Percentiles rank a stretch among this genome's conserved stretches.
These are phyloP conservation scores for Coryphaenoides rupestris DNA, from an alignment of 2,113 vertebrate species.

Conservation along the genomic window DNA sequence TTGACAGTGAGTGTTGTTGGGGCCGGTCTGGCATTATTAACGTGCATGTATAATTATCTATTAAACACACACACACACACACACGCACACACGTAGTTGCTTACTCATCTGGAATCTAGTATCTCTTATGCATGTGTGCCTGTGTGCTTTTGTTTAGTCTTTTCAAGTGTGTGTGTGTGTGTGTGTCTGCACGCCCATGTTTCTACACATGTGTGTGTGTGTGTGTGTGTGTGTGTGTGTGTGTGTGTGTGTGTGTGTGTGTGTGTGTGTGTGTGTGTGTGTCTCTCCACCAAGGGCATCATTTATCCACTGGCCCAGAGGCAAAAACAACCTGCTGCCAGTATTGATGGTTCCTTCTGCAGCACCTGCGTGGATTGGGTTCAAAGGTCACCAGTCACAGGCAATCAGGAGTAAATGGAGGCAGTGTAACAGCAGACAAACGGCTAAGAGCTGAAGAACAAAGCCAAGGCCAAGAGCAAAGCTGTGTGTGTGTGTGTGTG, in stretches of 20 bases:
- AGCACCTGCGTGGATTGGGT: conserved; percentile 71
- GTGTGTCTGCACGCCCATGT: too few species aligned
- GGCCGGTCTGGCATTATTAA: neutral
- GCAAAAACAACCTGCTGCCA: conserved; percentile 70
- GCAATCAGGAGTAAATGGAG: conserved; percentile 76
- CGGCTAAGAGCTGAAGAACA: conserved; percentile 63
- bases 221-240: neutral
- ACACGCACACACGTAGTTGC: neutral
- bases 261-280: conserved; percentile 2
- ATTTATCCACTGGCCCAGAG: conserved; percentile 67
- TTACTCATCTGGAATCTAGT: neutral
- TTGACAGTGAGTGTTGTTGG: neutral
- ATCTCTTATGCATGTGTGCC: too few species aligned
- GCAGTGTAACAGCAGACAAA: conserved; percentile 68
- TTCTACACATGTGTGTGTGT: conserved; percentile 9
- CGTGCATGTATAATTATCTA: neutral
- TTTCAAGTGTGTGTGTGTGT: conserved; percentile 5
- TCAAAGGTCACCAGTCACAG: conserved; percentile 69
- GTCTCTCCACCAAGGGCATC: conserved; percentile 50
- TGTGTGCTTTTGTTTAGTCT: neutral
- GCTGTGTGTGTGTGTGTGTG: neutral
- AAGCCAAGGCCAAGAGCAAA: conserved; percentile 55
- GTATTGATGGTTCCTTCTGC: conserved; percentile 62
- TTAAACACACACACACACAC: neutral
- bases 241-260: neutral